Conservation (phyloP, 2,113 vertebrate species). For the Prinia subflava region DNA sequence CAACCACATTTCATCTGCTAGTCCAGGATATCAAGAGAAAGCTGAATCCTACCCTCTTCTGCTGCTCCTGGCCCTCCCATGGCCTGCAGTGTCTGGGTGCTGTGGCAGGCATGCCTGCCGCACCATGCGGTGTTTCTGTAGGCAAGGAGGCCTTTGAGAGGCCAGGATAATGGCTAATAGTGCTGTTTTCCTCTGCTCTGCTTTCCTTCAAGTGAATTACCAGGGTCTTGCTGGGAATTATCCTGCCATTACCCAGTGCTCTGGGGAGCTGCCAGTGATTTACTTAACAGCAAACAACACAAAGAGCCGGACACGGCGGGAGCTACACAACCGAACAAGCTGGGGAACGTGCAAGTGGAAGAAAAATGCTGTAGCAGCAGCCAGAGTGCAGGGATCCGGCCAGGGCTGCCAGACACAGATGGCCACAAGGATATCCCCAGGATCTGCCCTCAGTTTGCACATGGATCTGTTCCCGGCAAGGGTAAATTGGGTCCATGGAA, state of each 20-base stretch:
- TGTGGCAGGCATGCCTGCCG: background rate
- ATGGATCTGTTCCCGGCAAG: fast-evolving
- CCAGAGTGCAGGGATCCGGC: background rate
- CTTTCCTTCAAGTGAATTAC: conserved; percentile 69
- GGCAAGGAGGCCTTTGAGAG: conserved; percentile 39
- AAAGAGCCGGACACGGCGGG: conserved; percentile 42
- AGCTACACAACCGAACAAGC: conserved; percentile 25
- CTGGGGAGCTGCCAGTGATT: conserved; percentile 63
- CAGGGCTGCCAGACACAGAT: background rate
- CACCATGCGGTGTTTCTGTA: background rate
- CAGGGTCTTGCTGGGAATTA: conserved; percentile 61
- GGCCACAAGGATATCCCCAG: background rate
- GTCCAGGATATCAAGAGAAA: background rate
- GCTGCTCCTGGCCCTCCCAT: background rate
- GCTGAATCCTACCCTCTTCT: background rate
- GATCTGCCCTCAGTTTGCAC: background rate
- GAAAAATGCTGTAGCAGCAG: conserved; percentile 2
- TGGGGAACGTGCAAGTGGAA: conserved; percentile 17
- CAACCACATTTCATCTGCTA: background rate
- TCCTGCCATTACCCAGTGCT: conserved; percentile 59
- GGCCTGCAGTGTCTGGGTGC: background rate
- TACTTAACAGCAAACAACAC: conserved; percentile 63
- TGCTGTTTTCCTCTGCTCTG: conserved; percentile 63
- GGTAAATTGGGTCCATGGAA: background rate
- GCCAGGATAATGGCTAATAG: conserved; percentile 58